phyloP scores from a whole-genome alignment of 1,140 invertebrate genomes.

The Papilio glaucus region DNA sequence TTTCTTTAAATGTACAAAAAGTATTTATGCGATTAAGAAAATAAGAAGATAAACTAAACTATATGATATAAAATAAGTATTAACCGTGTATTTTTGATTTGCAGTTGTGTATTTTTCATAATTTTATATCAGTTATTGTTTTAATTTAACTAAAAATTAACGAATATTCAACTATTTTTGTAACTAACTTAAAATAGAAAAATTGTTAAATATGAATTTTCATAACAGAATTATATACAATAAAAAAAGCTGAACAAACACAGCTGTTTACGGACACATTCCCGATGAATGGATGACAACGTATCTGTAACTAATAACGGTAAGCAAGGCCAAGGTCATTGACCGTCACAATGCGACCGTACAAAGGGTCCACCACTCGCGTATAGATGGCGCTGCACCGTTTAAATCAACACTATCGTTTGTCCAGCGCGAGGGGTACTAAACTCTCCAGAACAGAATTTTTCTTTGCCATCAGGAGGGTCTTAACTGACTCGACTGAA shows the following conservation, averaged over 20 bases:
- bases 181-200: neutral
- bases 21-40: too few relatives aligned
- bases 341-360: slow-evolving; percentile 42
- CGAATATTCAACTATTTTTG: too few relatives aligned
- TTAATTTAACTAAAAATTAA: too few relatives aligned
- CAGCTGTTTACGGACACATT: slow-evolving; percentile 20
- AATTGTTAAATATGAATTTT: neutral
- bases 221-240: neutral
- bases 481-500: slow-evolving; percentile 68
- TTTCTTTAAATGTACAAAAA: too few relatives aligned
- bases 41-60: too few relatives aligned
- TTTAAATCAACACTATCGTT: slow-evolving; percentile 49
- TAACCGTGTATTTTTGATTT: too few relatives aligned
- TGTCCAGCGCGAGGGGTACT: slow-evolving; percentile 20
- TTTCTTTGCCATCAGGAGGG: slow-evolving; percentile 62
- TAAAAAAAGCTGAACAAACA: neutral
- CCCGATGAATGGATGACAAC: slow-evolving; percentile 16
- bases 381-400: slow-evolving; percentile 52
- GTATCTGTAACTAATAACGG: slow-evolving; percentile 41
- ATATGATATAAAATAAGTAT: too few relatives aligned
- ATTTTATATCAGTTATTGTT: too few relatives aligned
- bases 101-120: too few relatives aligned
- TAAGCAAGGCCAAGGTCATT: slow-evolving; percentile 45
- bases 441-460: neutral
- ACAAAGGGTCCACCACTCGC: neutral